Evolutionary conservation across 1,140 invertebrate genomes (phyloP), one percentile per base, ranked within the genome.

Genomic region (Panagrolaimus sp.): DNA sequence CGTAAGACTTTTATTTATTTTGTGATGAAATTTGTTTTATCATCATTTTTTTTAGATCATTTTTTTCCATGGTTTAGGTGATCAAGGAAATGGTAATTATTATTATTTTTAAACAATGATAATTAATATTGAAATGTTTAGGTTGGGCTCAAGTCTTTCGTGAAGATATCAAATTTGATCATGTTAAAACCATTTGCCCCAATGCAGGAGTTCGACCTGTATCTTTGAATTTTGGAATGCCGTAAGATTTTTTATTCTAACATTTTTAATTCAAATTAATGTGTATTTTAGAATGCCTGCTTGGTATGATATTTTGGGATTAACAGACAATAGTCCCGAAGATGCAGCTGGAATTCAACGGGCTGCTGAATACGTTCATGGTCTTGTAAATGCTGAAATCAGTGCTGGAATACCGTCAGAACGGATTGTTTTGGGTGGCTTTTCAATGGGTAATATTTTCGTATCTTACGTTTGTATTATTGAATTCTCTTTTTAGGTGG

Each of bases 321-420:
- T 82, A 7, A 68, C 44, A 12, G 48, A 63, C 2, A 68, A 69
- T 66, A 24, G 68, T 12, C 48, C 15, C 0, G 80, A 82, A 72
- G 80, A 82, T 66, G 73, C 63, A 12, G 62, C 44, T 28, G 80
- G 80, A 45, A 82, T 82, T 55, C 65, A 69, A 9, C 10, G n/a
- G 0, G 81, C 80, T 17, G 74, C 81, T 10, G 67, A 73, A 24
- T 73, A 81, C 84, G 89, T 97, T 64, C 91, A 94, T 84, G 83
- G 86, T 47, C 85, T 97, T 83, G 94, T 98, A 76, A 88, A 89
- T 32, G 87, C 89, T 62, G 95, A 98, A 87, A 92, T 91, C 73
- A 90, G 91, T 86, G 55, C 70, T 7, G 85, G 86, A 21, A 87
- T 87, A 70, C 79, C 84, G 21, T 75, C 84, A 9, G 76, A 86